A percentile compares a stretch with the other conserved stretches of the same genome.
Conservation (phyloP, 2,888 invertebrate species). For the Adelphocoris suturalis region DNA sequence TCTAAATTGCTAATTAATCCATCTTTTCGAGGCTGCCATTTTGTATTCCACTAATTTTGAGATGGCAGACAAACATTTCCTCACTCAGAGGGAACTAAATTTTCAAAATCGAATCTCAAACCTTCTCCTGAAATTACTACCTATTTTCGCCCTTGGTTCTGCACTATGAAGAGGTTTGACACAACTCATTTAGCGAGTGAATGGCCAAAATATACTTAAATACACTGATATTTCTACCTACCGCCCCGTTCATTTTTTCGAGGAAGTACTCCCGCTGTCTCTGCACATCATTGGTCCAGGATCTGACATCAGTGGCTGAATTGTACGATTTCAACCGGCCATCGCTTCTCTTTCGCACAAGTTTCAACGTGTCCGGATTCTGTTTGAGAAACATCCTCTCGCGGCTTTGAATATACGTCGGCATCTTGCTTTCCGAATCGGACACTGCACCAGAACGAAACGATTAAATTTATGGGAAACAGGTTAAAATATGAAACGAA, state of each 20-base stretch:
- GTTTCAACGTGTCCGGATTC: constrained; percentile 19
- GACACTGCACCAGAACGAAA: background rate
- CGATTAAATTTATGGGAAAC: too few relatives aligned
- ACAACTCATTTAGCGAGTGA: too few relatives aligned
- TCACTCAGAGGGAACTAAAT: too few relatives aligned
- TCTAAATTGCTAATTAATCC: too few relatives aligned
- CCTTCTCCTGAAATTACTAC: too few relatives aligned
- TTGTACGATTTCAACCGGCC: constrained; percentile 72
- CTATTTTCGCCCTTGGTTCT: too few relatives aligned
- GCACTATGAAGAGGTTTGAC: too few relatives aligned
- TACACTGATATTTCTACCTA: constrained; percentile 22
- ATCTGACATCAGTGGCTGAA: constrained; percentile 73
- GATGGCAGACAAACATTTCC: too few relatives aligned
- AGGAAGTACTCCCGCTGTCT: constrained; percentile 66
- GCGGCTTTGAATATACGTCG: constrained; percentile 67
- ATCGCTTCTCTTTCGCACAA: constrained; percentile 72
- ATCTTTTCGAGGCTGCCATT: too few relatives aligned
- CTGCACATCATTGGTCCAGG: constrained; percentile 68
- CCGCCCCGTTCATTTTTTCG: constrained; percentile 71
- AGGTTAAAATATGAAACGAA: background rate
- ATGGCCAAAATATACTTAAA: too few relatives aligned
- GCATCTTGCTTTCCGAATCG: constrained; percentile 56
- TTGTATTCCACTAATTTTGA: too few relatives aligned
- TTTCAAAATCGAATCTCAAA: too few relatives aligned
- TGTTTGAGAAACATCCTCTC: constrained; percentile 66